A percentile compares a stretch with the other conserved stretches of the same genome.
These are phyloP conservation scores for Samia ricini DNA, from an alignment of 1,140 invertebrate genomes.

Conservation along the genomic window DNA sequence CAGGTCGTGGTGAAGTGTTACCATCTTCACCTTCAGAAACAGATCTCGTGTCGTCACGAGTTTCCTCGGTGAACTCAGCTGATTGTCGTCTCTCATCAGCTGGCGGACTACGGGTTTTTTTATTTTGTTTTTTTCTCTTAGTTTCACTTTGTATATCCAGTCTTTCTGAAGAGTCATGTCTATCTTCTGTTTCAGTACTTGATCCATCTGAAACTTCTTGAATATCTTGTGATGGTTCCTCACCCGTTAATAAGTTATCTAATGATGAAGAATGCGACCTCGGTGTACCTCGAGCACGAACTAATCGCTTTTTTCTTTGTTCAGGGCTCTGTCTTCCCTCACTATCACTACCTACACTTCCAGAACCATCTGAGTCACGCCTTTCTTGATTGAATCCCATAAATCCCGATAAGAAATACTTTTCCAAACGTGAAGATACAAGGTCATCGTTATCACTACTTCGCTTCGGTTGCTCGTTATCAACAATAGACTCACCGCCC, in stretches of 20 bases:
- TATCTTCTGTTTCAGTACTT: slow-evolving; percentile 87
- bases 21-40: slow-evolving; percentile 81
- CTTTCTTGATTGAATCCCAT: slow-evolving; percentile 87
- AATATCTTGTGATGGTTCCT: slow-evolving; percentile 76
- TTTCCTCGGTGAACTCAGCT: slow-evolving; percentile 66
- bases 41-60: slow-evolving; percentile 80
- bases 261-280: slow-evolving; percentile 88
- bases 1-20: slow-evolving; percentile 81
- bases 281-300: slow-evolving; percentile 87
- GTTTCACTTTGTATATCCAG: slow-evolving; percentile 88
- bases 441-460: slow-evolving; percentile 83
- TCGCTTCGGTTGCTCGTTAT: slow-evolving; percentile 76
- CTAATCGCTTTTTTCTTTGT: slow-evolving; percentile 87
- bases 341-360: slow-evolving; percentile 90
- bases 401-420: slow-evolving; percentile 93
- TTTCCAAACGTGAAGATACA: slow-evolving; percentile 91
- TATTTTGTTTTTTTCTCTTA: slow-evolving; percentile 87
- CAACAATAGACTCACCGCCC: slow-evolving; percentile 82
- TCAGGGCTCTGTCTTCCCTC: slow-evolving; percentile 92
- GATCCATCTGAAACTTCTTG: slow-evolving; percentile 83
- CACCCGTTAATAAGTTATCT: slow-evolving; percentile 83
- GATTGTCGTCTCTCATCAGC: slow-evolving; percentile 75
- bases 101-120: slow-evolving; percentile 80
- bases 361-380: slow-evolving; percentile 89
- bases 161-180: slow-evolving; percentile 85